These are phyloP conservation scores for Chaetogeoica ovagalla DNA, from an alignment of 2,888 invertebrate genomes.

Conservation along the genomic window DNA sequence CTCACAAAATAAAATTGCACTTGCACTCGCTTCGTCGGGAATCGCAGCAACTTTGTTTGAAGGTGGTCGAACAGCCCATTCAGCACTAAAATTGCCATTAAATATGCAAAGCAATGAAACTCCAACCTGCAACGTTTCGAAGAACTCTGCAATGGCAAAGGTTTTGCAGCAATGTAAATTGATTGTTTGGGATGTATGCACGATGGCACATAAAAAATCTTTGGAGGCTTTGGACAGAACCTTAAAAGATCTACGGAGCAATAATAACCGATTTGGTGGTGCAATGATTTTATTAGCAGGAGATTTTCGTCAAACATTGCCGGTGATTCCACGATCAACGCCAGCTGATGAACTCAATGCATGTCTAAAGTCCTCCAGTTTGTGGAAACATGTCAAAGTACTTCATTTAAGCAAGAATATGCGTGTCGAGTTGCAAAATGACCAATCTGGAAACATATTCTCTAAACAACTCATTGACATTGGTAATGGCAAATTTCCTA, in stretches of 20 bases:
- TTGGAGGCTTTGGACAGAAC: conserved; percentile 58
- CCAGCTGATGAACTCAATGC: conserved; percentile 55
- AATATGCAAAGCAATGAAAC: too few relatives aligned
- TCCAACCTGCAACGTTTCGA: too few relatives aligned
- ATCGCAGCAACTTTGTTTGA: too few relatives aligned
- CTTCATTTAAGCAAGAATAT: conserved; percentile 36
- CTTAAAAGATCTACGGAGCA: too few relatives aligned
- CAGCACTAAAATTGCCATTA: too few relatives aligned
- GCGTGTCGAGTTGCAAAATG: conserved; percentile 42
- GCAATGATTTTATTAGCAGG: conserved; percentile 33
- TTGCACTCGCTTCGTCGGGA: too few relatives aligned
- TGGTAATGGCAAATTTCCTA: conserved; percentile 54
- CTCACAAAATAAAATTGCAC: too few relatives aligned
- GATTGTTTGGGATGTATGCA: conserved; percentile 58
- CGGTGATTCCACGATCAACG: conserved; percentile 54
- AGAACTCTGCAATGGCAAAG: too few relatives aligned
- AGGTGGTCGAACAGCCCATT: too few relatives aligned
- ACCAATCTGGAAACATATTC: conserved; percentile 35
- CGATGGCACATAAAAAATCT: conserved; percentile 59
- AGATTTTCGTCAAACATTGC: conserved; percentile 54
- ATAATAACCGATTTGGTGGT: neutral
- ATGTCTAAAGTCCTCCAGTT: conserved; percentile 54
- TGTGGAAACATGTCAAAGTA: conserved; percentile 55
- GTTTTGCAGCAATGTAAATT: conserved; percentile 56
- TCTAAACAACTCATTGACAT: conserved; percentile 8